Evolutionary conservation across 2,888 invertebrate species (phyloP), one percentile per base, ranked within the genome.

Genomic region (Heliconius ethilla): DNA sequence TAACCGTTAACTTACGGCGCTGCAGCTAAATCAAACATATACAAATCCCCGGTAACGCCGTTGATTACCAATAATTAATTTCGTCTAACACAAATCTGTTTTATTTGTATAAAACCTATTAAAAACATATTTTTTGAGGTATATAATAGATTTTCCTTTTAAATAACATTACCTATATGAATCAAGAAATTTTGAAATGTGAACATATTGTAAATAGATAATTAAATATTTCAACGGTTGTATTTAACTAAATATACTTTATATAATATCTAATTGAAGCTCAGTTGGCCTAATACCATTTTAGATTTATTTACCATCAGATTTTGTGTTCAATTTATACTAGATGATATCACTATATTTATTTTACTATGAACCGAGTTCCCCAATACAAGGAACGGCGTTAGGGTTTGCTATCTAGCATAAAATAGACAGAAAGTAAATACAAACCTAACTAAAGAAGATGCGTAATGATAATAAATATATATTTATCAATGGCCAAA

Each of bases 1-100:
- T 87, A 85, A 86, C 86, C 84, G 86, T 87, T 87, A 87, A 86
- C 83, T 82, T 75, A 86, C 96, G 96, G 79, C 77, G 86, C 96
- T 96, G 80, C 78, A 78, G 80, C 78, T 82, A 81, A 82, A 81
- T 83, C 83, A 84, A 84, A 83, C 83, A 84, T 80, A 81, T 83
- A 84, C 83, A 82, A 82, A 85, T 83, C 77, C 82, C 80, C 82
- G 80, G 76, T 79, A 77, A 65, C 67, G 70, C 59, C 45, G 55
- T 65, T 74, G 51, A 80, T 80, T 77, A 76, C 65, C 37, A 66
- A 79, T 79, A 78, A 78, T 77, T 78, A 75, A 66, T 78, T 78
- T 75, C 65, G 11, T 37, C 51, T 37, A 13, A 67, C 27, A 27
- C 10, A 13, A 7, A 55, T n/a, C 5, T 29, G 13, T 29, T 22